Conservation (phyloP, 2,888 invertebrate species). For the Petrolisthes manimaculis region DNA sequence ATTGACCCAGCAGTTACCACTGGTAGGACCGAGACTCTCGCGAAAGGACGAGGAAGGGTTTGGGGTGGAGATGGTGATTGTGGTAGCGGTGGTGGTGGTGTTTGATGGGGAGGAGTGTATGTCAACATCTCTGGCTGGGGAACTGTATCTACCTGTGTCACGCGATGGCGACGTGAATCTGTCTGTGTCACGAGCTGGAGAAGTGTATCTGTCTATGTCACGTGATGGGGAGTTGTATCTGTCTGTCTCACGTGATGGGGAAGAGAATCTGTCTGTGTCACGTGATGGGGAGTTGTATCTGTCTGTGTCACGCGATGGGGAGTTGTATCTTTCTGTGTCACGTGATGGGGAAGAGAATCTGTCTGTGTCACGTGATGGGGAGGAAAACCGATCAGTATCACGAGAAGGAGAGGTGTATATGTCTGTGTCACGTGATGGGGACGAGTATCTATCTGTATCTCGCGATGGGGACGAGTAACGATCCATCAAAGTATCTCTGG, state of each 20-base stretch:
- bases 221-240: slow-evolving; percentile 31
- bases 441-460: slow-evolving; percentile 30
- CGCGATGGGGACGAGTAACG: slow-evolving; percentile 15
- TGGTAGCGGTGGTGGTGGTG: not conserved
- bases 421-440: not conserved
- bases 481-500: not conserved
- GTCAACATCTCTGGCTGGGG: slow-evolving; percentile 21
- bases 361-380: slow-evolving; percentile 22
- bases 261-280: slow-evolving; percentile 8
- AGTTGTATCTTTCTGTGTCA: slow-evolving; percentile 29
- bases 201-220: slow-evolving; percentile 22
- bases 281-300: not conserved
- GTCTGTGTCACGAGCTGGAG: slow-evolving; percentile 25
- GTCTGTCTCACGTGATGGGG: slow-evolving; percentile 9
- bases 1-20: not conserved
- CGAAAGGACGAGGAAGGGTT: slow-evolving; percentile 1
- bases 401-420: slow-evolving; percentile 27
- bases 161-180: slow-evolving; percentile 21
- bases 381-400: slow-evolving; percentile 24
- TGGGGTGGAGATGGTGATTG: not conserved
- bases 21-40: slow-evolving; percentile 23
- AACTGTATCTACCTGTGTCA: slow-evolving; percentile 29
- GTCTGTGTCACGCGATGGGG: slow-evolving; percentile 21
- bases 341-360: slow-evolving; percentile 34
- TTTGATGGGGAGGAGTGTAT: not conserved